Evolutionary conservation across 2,113 vertebrate species (phyloP).

Genomic region (Canis aureus): DNA sequence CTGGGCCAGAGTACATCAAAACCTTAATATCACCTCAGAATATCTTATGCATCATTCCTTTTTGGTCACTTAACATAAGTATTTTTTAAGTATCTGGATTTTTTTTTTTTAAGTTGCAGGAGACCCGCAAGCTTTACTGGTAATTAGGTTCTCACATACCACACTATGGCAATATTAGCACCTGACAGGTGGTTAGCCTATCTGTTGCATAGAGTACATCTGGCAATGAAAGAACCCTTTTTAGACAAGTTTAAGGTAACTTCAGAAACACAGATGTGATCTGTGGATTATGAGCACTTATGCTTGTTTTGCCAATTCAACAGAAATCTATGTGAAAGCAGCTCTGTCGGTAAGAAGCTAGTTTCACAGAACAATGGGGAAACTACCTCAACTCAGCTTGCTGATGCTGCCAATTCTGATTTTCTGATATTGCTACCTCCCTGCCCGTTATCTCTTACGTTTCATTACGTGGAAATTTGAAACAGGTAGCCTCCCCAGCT

Average conservation of each 20-base stretch:
- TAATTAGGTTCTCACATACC: not conserved
- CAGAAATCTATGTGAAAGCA: not conserved
- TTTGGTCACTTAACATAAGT: not conserved
- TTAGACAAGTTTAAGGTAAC: not conserved
- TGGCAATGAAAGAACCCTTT: not conserved
- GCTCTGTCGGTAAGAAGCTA: not conserved
- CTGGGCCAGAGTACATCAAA: not conserved
- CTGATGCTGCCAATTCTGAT: constrained; percentile 31
- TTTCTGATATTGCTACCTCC: constrained; percentile 52
- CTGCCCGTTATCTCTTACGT: not conserved
- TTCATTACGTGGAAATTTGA: not conserved
- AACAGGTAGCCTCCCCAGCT: not conserved
- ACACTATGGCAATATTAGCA: not conserved
- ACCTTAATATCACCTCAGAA: constrained; percentile 21
- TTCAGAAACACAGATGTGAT: rapidly evolving
- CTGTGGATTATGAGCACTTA: not conserved
- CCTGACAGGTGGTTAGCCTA: not conserved
- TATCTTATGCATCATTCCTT: constrained; percentile 3
- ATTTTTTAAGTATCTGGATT: not conserved
- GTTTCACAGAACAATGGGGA: constrained; percentile 40
- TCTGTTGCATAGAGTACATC: not conserved
- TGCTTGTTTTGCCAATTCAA: not conserved
- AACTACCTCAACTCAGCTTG: not conserved
- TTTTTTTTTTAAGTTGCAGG: constrained; percentile 49
- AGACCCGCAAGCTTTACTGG: not conserved